Conservation (phyloP, 2,888 invertebrate genomes). For the Stomorhina lunata region DNA sequence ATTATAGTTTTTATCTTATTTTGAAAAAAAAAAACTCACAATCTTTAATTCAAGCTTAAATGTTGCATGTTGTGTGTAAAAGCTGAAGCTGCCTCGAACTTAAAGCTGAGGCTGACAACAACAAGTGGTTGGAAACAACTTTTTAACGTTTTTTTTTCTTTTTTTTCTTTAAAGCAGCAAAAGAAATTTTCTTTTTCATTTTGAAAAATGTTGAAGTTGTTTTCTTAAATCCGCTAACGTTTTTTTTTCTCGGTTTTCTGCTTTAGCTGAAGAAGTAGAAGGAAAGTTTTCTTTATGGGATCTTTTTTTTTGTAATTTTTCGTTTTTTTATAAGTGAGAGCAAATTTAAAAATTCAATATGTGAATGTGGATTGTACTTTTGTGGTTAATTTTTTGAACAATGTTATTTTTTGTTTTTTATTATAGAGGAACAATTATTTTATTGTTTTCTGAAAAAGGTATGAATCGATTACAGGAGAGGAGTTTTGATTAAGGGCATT, state of each 20-base stretch:
- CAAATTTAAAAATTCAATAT: too few species aligned
- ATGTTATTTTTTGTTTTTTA: too few species aligned
- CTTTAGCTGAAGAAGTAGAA: conserved; percentile 31
- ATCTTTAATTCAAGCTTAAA: conserved; percentile 28
- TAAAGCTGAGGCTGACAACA: background rate
- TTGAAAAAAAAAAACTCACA: too few species aligned
- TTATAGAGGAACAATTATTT: too few species aligned
- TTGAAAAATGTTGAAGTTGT: background rate
- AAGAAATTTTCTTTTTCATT: conserved; percentile 43
- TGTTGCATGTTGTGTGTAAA: conserved; percentile 9
- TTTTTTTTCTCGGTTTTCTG: too few species aligned
- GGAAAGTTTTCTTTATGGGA: conserved; percentile 26
- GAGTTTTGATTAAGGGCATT: too few species aligned
- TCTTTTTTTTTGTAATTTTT: conserved; percentile 37
- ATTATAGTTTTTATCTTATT: too few species aligned
- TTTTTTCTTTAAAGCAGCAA: background rate
- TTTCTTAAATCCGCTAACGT: conserved; percentile 16
- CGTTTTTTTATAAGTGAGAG: too few species aligned
- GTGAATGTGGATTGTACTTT: too few species aligned
- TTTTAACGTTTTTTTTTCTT: background rate
- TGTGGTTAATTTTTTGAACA: too few species aligned
- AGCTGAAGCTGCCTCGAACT: background rate
- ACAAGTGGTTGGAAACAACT: conserved; percentile 52
- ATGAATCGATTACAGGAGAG: too few species aligned
- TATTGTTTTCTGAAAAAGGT: too few species aligned